A percentile compares a stretch with the other conserved stretches of the same genome.
Conservation (phyloP, 2,888 invertebrate genomes). For the Drosophila mulleri region DNA sequence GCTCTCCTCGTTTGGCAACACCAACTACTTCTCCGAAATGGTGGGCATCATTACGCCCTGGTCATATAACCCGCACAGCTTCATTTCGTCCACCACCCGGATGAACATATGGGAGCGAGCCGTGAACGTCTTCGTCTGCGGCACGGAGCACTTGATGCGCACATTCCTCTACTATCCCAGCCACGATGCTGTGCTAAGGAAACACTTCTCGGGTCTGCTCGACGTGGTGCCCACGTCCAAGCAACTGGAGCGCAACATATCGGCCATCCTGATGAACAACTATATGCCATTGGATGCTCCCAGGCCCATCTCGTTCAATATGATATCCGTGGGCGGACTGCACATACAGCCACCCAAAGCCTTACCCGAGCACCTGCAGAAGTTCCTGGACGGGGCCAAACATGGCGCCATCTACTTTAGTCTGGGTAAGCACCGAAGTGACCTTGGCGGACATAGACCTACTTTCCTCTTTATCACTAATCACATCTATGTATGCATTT, state of each 20-base stretch:
- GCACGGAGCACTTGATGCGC: conserved; percentile 69
- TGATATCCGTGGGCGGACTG: conserved; percentile 86
- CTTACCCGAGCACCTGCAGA: conserved; percentile 72
- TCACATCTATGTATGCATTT: rapidly evolving
- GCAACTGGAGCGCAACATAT: conserved; percentile 84
- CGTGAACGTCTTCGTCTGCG: conserved; percentile 84
- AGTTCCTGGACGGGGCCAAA: conserved; percentile 79
- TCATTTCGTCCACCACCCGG: conserved; percentile 82
- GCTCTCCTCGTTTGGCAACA: conserved; percentile 82
- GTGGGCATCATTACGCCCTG: conserved; percentile 84
- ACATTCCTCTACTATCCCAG: conserved; percentile 68
- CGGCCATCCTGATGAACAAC: conserved; percentile 85
- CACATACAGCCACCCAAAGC: conserved; percentile 84
- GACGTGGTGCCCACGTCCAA: conserved; percentile 76
- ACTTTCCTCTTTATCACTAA: not conserved
- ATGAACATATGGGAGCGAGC: conserved; percentile 86
- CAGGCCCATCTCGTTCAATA: conserved; percentile 82
- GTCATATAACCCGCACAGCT: conserved; percentile 85
- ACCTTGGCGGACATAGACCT: too few species aligned
- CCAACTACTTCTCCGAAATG: conserved; percentile 59
- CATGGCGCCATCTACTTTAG: conserved; percentile 85
- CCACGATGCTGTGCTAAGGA: conserved; percentile 70
- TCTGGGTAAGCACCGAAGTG: conserved; percentile 58
- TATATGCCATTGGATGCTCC: conserved; percentile 84
- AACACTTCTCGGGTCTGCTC: conserved; percentile 64